Percentiles rank a stretch among this genome's conserved stretches.
Evolutionary conservation across 2,113 vertebrate species (phyloP).

Genomic region (Aspidoscelis tigris): DNA sequence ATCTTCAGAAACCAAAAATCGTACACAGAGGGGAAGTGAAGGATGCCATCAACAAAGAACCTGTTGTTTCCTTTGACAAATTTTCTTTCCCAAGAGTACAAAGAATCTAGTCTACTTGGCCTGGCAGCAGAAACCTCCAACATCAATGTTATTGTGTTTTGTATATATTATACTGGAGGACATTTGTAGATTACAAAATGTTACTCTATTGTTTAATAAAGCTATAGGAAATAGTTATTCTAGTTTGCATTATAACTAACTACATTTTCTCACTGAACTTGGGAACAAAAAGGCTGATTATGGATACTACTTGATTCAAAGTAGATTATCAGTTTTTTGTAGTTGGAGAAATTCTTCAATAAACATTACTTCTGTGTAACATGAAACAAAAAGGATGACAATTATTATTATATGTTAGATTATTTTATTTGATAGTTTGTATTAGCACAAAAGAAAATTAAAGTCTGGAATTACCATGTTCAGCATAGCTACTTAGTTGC

Average conservation of each 20-base stretch:
- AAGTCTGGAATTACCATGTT: not conserved
- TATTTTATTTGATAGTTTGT: constrained; percentile 30
- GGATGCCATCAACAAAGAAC: constrained; percentile 52
- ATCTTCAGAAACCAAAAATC: constrained; percentile 58
- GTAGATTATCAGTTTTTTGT: constrained; percentile 9
- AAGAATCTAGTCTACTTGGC: constrained; percentile 57
- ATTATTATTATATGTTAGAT: not conserved
- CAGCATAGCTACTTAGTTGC: not conserved
- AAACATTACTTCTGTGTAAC: constrained; percentile 10
- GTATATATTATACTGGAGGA: constrained; percentile 30
- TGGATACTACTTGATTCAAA: constrained; percentile 33
- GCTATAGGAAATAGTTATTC: constrained; percentile 18
- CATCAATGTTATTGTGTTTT: constrained; percentile 50
- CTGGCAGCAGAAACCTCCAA: constrained; percentile 39
- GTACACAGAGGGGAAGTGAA: constrained; percentile 11
- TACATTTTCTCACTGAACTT: constrained; percentile 36
- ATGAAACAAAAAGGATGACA: not conserved
- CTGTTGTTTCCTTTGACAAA: constrained; percentile 55
- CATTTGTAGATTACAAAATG: constrained; percentile 41
- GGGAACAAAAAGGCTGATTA: constrained; percentile 56
- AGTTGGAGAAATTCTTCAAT: constrained; percentile 6
- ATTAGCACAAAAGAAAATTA: constrained; percentile 35
- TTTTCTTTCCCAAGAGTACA: constrained; percentile 48
- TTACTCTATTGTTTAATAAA: constrained; percentile 42
- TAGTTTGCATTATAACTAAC: constrained; percentile 31